Evolutionary conservation across 2,797 vertebrate species (phyloP).

Genomic region (Pseudochirops cupreus): DNA sequence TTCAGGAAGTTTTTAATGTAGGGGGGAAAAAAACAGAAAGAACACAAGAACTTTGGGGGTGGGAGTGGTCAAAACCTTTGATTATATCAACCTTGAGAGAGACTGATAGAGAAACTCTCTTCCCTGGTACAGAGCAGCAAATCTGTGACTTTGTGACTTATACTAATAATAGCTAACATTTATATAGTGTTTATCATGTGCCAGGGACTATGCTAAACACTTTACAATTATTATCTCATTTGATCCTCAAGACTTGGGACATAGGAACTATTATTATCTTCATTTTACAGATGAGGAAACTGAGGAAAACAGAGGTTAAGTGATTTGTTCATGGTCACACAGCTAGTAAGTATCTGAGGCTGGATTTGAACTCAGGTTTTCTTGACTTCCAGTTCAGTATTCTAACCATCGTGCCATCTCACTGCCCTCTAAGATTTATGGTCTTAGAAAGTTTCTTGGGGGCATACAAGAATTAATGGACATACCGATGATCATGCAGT

Average conservation of each 20-base stretch:
- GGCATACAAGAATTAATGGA: not conserved
- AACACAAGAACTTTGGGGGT: not conserved
- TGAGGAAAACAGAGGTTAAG: not conserved
- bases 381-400: not conserved
- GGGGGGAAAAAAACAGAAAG: not conserved
- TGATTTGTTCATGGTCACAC: not conserved
- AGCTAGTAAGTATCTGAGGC: not conserved
- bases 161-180: not conserved
- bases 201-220: not conserved
- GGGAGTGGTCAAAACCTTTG: not conserved
- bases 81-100: not conserved
- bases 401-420: not conserved
- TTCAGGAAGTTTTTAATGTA: not conserved
- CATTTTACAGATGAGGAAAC: not conserved
- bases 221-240: not conserved
- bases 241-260: not conserved
- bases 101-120: not conserved
- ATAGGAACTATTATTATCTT: not conserved
- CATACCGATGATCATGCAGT: not conserved
- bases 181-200: not conserved
- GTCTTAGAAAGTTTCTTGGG: not conserved
- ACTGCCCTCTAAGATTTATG: not conserved
- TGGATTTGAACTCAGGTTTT: not conserved
- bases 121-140: not conserved
- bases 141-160: not conserved